These are phyloP conservation scores for Anthoscopus minutus DNA, from an alignment of 2,113 vertebrate genomes.

Conservation along the genomic window DNA sequence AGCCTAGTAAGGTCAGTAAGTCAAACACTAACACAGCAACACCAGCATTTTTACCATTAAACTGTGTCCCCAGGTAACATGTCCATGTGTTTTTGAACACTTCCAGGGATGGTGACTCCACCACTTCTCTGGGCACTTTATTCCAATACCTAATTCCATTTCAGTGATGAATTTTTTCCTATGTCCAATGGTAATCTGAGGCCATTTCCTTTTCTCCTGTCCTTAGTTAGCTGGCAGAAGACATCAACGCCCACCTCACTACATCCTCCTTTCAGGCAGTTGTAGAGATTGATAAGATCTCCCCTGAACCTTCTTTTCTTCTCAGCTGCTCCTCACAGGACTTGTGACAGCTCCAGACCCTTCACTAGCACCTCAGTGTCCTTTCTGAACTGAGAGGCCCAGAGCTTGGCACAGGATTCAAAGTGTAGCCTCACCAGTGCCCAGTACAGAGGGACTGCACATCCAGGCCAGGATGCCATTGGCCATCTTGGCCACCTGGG, in stretches of 20 bases:
- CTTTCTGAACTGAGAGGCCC: neutral
- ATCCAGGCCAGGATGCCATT: neutral
- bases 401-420: fast-evolving
- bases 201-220: neutral
- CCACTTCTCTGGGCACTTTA: neutral
- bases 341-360: neutral
- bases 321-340: neutral
- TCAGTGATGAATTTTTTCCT: neutral
- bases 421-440: neutral
- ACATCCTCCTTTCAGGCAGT: neutral
- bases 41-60: neutral
- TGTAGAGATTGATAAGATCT: neutral
- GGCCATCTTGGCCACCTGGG: neutral
- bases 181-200: neutral
- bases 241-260: neutral
- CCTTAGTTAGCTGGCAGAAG: neutral
- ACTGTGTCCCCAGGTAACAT: neutral
- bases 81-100: neutral
- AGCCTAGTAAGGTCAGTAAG: neutral
- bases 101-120: neutral
- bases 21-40: neutral
- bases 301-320: neutral
- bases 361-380: neutral
- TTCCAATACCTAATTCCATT: neutral
- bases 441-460: neutral